phyloP scores from a whole-genome alignment of 37 sponge, comb jelly and placozoan species.

The Hexactinellida sp. region DNA sequence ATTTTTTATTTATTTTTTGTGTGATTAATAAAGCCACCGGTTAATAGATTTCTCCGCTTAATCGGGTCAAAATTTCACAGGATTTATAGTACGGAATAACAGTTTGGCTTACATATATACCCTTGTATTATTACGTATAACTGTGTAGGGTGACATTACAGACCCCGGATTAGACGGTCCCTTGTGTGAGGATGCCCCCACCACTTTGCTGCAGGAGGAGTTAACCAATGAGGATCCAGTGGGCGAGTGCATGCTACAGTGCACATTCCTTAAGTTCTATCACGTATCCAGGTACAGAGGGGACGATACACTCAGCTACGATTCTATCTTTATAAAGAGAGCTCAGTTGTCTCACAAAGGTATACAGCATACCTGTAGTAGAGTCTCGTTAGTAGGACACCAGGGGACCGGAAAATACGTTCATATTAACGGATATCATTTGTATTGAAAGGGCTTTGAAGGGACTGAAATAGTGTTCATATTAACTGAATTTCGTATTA shows the following conservation, averaged over 20 bases:
- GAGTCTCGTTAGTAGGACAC: too few species aligned
- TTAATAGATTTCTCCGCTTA: too few species aligned
- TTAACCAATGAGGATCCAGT: neutral
- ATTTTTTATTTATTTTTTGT: too few species aligned
- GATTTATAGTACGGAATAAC: too few species aligned
- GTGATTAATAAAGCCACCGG: too few species aligned
- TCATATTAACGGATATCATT: too few species aligned
- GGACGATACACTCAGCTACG: neutral
- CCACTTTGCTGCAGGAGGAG: neutral
- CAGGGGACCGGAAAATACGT: too few species aligned
- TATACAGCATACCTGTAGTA: neutral
- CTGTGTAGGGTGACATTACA: neutral
- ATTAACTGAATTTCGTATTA: too few species aligned
- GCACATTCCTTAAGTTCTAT: neutral
- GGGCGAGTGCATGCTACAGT: conserved; percentile 1
- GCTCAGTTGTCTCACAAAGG: neutral
- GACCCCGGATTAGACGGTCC: neutral
- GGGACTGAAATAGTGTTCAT: too few species aligned
- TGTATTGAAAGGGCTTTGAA: too few species aligned
- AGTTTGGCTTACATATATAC: too few species aligned
- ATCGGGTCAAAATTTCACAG: too few species aligned
- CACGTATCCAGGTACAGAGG: neutral
- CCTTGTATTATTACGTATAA: neutral
- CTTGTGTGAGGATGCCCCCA: neutral
- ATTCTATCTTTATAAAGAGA: neutral